phyloP scores from a whole-genome alignment of 2,888 invertebrate species.

The Agrypnus murinus region DNA sequence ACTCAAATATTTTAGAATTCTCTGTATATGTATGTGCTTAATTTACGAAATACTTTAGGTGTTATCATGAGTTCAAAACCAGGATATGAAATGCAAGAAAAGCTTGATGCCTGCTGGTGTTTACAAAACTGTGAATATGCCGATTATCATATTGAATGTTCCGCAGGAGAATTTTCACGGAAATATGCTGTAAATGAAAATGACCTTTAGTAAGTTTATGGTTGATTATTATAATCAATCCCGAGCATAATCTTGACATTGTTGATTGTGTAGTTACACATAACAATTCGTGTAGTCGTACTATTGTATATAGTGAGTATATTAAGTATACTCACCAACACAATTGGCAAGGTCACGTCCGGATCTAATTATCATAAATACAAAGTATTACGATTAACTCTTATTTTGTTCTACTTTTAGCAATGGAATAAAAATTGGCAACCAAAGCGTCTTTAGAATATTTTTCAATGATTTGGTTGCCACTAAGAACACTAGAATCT shows the following conservation, averaged over 20 bases:
- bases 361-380: too few species aligned
- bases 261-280: too few species aligned
- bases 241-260: too few species aligned
- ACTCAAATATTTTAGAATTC: not conserved
- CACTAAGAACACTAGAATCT: constrained; percentile 78
- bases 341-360: too few species aligned
- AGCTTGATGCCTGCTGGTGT: constrained; percentile 69
- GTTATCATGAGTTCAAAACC: constrained; percentile 17
- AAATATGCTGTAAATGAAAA: constrained; percentile 68
- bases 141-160: constrained; percentile 78
- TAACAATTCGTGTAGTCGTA: too few species aligned
- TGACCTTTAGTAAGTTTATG: constrained; percentile 74
- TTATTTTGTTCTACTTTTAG: constrained; percentile 50
- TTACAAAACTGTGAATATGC: constrained; percentile 78
- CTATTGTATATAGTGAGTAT: too few species aligned
- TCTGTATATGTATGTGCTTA: not conserved
- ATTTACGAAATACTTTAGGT: not conserved
- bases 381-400: too few species aligned
- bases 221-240: too few species aligned
- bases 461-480: constrained; percentile 81
- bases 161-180: constrained; percentile 69
- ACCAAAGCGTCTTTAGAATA: constrained; percentile 77
- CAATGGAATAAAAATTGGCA: constrained; percentile 68
- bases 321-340: too few species aligned
- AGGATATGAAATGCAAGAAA: not conserved